Conservation (phyloP, 2,113 vertebrate genomes). For the Perca flavescens region DNA sequence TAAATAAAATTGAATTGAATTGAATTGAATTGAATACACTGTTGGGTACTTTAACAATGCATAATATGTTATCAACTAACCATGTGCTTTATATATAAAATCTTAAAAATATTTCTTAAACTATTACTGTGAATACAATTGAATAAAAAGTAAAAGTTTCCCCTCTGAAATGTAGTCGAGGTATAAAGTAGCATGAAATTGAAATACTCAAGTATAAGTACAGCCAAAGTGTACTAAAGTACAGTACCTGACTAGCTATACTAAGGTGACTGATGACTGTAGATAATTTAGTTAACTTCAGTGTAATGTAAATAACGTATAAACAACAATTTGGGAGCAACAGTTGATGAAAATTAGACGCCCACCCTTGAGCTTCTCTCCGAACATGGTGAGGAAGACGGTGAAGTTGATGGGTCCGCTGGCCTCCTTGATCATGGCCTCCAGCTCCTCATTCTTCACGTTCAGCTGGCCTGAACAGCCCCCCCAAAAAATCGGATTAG, state of each 20-base stretch:
- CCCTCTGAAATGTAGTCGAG: not conserved
- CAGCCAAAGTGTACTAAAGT: not conserved
- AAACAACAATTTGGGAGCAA: not conserved
- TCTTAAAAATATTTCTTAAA: not conserved
- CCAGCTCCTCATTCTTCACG: constrained; percentile 90
- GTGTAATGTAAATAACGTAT: not conserved
- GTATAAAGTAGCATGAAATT: not conserved
- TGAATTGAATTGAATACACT: too few species aligned
- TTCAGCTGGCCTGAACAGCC: constrained; percentile 86
- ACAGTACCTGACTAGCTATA: not conserved
- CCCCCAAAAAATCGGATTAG: not conserved
- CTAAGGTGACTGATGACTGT: not conserved
- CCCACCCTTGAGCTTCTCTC: constrained; percentile 94
- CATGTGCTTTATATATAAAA: not conserved
- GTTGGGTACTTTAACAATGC: not conserved
- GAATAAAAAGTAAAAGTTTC: not conserved
- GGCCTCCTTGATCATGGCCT: constrained; percentile 93
- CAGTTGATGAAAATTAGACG: not conserved
- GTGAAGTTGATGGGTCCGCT: constrained; percentile 95
- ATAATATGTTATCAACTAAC: not conserved
- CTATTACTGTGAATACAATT: not conserved
- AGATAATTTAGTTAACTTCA: not conserved
- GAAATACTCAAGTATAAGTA: not conserved
- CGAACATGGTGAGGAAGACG: constrained; percentile 94
- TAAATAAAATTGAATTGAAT: too few species aligned